phyloP scores from a whole-genome alignment of 2,888 invertebrate genomes.

The Zhuqinia jingwanae region DNA sequence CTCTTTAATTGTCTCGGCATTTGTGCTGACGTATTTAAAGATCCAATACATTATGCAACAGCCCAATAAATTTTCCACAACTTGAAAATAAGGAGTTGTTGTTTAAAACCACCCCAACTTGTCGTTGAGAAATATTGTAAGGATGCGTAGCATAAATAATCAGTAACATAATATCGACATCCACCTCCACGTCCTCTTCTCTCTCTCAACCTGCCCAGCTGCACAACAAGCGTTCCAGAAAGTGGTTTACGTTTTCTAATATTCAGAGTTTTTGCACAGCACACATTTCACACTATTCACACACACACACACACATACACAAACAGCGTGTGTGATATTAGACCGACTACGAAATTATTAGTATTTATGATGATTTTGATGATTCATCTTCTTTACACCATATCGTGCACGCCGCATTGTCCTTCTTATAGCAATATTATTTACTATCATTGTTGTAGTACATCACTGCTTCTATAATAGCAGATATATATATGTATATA shows the following conservation, averaged over 20 bases:
- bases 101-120: too few species aligned
- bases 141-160: too few species aligned
- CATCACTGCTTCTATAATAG: not conserved
- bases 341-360: not conserved
- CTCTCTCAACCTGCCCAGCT: not conserved
- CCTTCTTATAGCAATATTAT: too few species aligned
- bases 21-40: too few species aligned
- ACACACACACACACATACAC: not conserved
- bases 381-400: not conserved
- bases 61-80: too few species aligned
- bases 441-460: too few species aligned
- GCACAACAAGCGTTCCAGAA: not conserved
- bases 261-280: not conserved
- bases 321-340: not conserved
- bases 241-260: not conserved
- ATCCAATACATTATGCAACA: too few species aligned
- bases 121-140: too few species aligned
- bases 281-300: not conserved
- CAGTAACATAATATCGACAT: not conserved
- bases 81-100: too few species aligned
- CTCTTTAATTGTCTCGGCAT: too few species aligned
- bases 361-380: not conserved
- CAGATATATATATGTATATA: not conserved
- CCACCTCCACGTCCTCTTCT: not conserved
- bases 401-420: not conserved